Evolutionary conservation across 2,113 vertebrate genomes (phyloP), one percentile per base, ranked within the genome.

Genomic region (Miniopterus natalensis): DNA sequence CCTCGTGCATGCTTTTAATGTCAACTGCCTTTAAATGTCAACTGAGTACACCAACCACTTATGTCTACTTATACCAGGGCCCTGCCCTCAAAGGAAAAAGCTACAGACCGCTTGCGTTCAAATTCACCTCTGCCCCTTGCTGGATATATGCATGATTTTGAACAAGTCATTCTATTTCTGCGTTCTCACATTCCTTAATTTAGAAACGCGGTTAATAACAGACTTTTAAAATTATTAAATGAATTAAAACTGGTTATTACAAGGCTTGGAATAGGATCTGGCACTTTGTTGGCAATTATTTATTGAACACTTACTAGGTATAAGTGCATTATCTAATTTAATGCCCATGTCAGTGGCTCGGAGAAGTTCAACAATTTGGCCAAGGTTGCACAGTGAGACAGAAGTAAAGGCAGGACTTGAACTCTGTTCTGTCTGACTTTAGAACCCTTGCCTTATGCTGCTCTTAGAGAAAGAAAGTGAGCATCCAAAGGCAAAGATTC

Each of bases 241-340:
- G 25, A 55, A 6, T 83, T 88, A 81, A 80, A 42, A 29, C 25
- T 51, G 27, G 23, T 21, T 55, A 31, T 47, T 68, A 57, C 10
- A 21, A 45, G 18, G 61, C 63, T 96, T 89, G 70, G 61, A 88
- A 95, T 29, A 51, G n/a, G n/a, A n/a, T 45, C 79, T 92, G 36
- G 11, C 7, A 71, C n/a, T 75, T 70, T 47, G n/a, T 42, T 74
- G 87, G 18, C 42, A 61, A 51, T 85, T 66, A 87, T 42, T 71
- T n/a, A 84, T 3, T 78, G 84, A 95, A 47, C 8, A 45, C 59
- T 15, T 66, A 40, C 25, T 23, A 59, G 31, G 42, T 70, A 3
- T 36, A 45, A n/a, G 51, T 7, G 14, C 9, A 42, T 79, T 49
- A 53, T 86, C 70, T 81, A 20, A 88, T 45, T 90, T 31, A 79